Evolutionary conservation across 2,113 vertebrate species (phyloP).

Genomic region (Myiozetetes cayanensis): DNA sequence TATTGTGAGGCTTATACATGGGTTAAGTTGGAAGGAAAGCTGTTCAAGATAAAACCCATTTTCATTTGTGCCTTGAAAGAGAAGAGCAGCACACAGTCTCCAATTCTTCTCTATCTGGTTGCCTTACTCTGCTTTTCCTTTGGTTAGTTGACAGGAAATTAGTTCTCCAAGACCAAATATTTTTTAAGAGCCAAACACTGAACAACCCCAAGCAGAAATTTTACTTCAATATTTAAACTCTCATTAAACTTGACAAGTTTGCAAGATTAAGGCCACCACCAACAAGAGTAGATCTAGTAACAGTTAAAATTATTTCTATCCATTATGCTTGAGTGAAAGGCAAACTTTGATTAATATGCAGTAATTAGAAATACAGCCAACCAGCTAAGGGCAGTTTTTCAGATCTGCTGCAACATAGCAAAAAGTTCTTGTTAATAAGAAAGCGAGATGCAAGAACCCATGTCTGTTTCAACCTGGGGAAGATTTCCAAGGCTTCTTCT

Average conservation of each 20-base stretch:
- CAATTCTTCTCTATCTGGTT: background rate
- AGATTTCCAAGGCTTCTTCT: background rate
- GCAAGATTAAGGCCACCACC: background rate
- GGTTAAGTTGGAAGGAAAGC: background rate
- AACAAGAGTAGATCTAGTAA: background rate
- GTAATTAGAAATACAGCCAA: background rate
- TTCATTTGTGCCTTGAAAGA: background rate
- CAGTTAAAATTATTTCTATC: background rate
- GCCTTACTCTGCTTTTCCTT: background rate
- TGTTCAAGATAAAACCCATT: background rate
- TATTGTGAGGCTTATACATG: background rate
- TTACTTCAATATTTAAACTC: background rate
- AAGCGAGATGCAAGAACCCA: background rate
- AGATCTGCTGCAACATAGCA: background rate
- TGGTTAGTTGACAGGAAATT: background rate
- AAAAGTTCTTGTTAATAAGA: background rate
- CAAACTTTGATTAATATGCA: background rate
- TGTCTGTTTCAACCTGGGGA: background rate
- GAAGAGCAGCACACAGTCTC: background rate
- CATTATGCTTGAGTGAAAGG: background rate
- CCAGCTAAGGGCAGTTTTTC: background rate
- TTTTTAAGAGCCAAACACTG: background rate
- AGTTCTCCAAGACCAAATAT: background rate
- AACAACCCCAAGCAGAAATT: background rate
- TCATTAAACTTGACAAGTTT: background rate